Base-by-base conservation (phyloP, 1,140 invertebrate genomes). In the Anoplophora glabripennis region DNA sequence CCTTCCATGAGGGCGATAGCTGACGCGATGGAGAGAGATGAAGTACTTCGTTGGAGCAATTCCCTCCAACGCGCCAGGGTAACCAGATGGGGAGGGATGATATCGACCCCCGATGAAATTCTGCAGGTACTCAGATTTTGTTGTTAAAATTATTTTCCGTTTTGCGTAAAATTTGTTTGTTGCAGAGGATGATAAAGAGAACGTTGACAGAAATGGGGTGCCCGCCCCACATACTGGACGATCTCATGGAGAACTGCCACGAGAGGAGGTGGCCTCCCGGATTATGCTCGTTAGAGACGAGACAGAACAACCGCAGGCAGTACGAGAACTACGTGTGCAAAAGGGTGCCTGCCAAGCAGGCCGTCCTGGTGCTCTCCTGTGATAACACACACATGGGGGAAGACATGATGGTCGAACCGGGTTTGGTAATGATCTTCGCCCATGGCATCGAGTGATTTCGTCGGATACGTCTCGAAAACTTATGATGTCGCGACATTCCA, bases 381-480 rank as follows among this genome's bases (percentile, higher is more conserved):
- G 94, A 98, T 76, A 98, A 98, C 75, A 82, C 85, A 21, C 94
- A 97, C 73, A 94, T 98, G 82, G 88, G 91, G 61, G 92, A 94
- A 64, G 93, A 97, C 67, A 93, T 98, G 86, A 94, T 97, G 82
- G 83, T 95, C 33, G 93, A 96, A 67, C 95, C 95, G 3, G 95
- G 95, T n/a, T 82, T 98, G 63, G 93, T 98, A 11, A 96, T 98
- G 94, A 98, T 98, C 69, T 98, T 98, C 81, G 95, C 95, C 52
- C 94, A 98, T 79, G 95, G 94, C 57, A 94, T 98, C 55, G 94
- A 96, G 79, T 94, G 76, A 80, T 58, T 21, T 40, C 14, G 21
- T 28, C 5, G 21, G 5, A 28, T n/a, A 28, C 5, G 2, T 28
- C 5, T 28, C 21, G n/a, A 28, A 28, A 28, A 28, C 21, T n/a